phyloP scores from a whole-genome alignment of 2,797 vertebrate genomes.

The Hypotaenidia philippensis region DNA sequence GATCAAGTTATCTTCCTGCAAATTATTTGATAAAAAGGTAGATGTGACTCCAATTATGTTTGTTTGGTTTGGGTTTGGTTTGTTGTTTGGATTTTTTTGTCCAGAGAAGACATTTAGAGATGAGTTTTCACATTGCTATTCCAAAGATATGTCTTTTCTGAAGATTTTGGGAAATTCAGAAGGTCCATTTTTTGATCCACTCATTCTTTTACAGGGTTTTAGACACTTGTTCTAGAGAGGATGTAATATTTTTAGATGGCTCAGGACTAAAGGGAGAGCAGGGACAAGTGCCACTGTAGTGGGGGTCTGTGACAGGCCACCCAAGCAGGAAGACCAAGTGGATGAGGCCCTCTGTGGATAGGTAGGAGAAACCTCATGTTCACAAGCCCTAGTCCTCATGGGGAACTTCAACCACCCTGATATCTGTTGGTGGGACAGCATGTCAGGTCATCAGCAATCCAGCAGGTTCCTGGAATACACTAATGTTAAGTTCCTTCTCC shows the following conservation, averaged over 20 bases:
- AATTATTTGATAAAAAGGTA: neutral
- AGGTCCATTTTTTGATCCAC: neutral
- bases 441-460: too few species aligned
- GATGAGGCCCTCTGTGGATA: too few species aligned
- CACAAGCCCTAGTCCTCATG: too few species aligned
- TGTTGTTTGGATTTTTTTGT: neutral
- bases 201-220: neutral
- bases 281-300: too few species aligned
- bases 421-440: too few species aligned
- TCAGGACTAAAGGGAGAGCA: too few species aligned
- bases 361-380: too few species aligned
- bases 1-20: neutral
- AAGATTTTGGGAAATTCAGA: neutral
- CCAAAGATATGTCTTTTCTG: neutral
- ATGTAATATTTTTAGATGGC: neutral
- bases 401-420: too few species aligned
- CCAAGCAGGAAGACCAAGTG: too few species aligned
- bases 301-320: too few species aligned
- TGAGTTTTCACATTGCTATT: neutral
- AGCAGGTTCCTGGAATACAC: too few species aligned
- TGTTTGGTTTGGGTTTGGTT: neutral
- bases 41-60: neutral
- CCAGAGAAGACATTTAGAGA: neutral
- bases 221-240: neutral
- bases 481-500: too few species aligned